phyloP scores from a whole-genome alignment of 2,888 invertebrate species.

The Yponomeuta plumbellus region DNA sequence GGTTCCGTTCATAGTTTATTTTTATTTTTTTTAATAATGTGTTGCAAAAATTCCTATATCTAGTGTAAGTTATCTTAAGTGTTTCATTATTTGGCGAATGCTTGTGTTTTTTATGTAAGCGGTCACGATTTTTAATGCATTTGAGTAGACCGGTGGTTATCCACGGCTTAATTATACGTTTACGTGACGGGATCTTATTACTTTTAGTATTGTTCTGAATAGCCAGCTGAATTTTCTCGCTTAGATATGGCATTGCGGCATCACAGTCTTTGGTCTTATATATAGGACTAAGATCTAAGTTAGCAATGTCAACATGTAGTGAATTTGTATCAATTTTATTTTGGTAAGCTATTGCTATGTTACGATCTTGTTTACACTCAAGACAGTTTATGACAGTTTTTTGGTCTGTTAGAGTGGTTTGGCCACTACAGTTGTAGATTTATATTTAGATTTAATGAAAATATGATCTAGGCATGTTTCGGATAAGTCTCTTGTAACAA shows the following conservation, averaged over 20 bases:
- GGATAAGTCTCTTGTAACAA: slow-evolving; percentile 8
- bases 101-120: too few relatives aligned
- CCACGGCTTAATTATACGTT: slow-evolving; percentile 10
- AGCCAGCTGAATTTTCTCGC: background rate
- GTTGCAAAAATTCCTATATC: too few relatives aligned
- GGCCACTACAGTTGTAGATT: background rate
- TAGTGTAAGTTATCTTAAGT: too few relatives aligned
- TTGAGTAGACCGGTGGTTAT: background rate
- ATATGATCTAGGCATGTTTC: slow-evolving; percentile 16
- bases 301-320: background rate
- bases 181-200: slow-evolving; percentile 10
- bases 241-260: slow-evolving; percentile 14
- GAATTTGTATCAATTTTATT: slow-evolving; percentile 6
- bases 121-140: too few relatives aligned
- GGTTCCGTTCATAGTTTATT: too few relatives aligned
- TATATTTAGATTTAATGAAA: slow-evolving; percentile 8
- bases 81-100: too few relatives aligned
- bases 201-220: slow-evolving; percentile 10
- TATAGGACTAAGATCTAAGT: slow-evolving; percentile 11
- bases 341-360: background rate
- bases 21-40: too few relatives aligned
- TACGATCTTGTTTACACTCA: background rate
- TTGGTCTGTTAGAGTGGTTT: slow-evolving; percentile 15
- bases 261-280: slow-evolving; percentile 15
- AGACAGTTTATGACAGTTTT: slow-evolving; percentile 11